Base-by-base conservation (phyloP, 2,888 invertebrate species). In the Bellardia bayeri region DNA sequence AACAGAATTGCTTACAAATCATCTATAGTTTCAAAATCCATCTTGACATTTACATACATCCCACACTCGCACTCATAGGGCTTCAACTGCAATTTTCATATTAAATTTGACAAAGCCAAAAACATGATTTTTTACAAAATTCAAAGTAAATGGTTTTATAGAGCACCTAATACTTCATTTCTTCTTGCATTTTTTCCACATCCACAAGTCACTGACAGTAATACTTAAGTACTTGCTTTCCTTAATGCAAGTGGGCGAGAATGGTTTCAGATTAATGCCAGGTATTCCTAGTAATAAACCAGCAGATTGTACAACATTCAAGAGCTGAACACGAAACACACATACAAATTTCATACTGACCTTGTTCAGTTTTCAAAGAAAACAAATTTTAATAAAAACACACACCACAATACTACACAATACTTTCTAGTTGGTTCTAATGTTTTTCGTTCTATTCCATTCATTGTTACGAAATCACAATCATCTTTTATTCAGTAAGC, bases 401-500 rank as follows among this genome's bases (percentile, higher is more conserved):
- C 9, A 30, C 23, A 61, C 14, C 16, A 40, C 51, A 54, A 54
- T 7, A 23, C 42, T 51, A 6, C 8, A 6, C 8, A 6, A 8
- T 54, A 14, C 51, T 56, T 49, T 61, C 6, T 14, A 23, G n/a
- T 45, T 45, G 23, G 2, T 68, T 69, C 49, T 49, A 69, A 58
- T 69, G 33, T 58, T 69, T 23, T 37, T 0, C 9, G n/a, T 69
- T 11, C 6, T 6, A 33, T 64, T 51, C 3, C n/a, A 49, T 64
- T 51, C 54, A 42, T 45, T 66, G 40, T 64, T 56, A 14, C 42
- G 56, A 72, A 45, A 45, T 45, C 54, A 37, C 56, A 72, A 64
- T 74, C 84, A 74, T 72, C 45, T 61, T 68, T 63, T 68, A 72
- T 49, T 42, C 68, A 85, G 4, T 54, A n/a, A 63, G 6, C 16